These are phyloP conservation scores for Ditula angustiorana DNA, from an alignment of 2,888 invertebrate species.

Conservation along the genomic window DNA sequence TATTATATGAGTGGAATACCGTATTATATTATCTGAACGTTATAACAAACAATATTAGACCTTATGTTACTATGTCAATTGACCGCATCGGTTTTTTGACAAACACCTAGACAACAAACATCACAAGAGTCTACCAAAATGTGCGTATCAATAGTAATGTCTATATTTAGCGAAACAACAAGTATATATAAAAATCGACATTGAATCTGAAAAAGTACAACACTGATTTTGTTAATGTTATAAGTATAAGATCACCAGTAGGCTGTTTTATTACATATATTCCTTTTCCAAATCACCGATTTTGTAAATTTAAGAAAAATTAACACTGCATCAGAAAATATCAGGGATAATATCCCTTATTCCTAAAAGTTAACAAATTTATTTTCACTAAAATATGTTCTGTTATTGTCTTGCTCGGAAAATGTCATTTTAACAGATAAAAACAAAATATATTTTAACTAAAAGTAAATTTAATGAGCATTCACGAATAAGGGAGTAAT, in stretches of 20 bases:
- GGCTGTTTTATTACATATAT: background rate
- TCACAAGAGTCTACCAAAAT: slow-evolving; percentile 39
- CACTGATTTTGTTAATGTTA: slow-evolving; percentile 18
- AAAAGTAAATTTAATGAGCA: too few species aligned
- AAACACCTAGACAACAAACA: slow-evolving; percentile 36
- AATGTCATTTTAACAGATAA: too few species aligned
- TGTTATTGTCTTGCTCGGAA: too few species aligned
- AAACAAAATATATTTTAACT: too few species aligned
- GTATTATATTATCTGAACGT: too few species aligned
- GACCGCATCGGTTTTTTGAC: slow-evolving; percentile 1
- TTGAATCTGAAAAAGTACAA: slow-evolving; percentile 38
- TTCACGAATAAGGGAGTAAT: too few species aligned
- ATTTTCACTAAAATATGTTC: too few species aligned
- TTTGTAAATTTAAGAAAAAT: slow-evolving; percentile 27
- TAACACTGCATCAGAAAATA: slow-evolving; percentile 23
- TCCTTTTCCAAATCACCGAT: slow-evolving; percentile 16
- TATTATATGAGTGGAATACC: too few species aligned
- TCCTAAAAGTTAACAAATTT: too few species aligned
- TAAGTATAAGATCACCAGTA: slow-evolving; percentile 11
- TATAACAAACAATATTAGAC: background rate
- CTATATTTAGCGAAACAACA: slow-evolving; percentile 10
- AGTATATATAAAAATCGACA: slow-evolving; percentile 22
- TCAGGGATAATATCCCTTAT: too few species aligned
- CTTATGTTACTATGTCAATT: background rate
- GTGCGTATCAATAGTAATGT: slow-evolving; percentile 31